phyloP scores from a whole-genome alignment of 2,797 vertebrate species.

The Setipinna tenuifilis region DNA sequence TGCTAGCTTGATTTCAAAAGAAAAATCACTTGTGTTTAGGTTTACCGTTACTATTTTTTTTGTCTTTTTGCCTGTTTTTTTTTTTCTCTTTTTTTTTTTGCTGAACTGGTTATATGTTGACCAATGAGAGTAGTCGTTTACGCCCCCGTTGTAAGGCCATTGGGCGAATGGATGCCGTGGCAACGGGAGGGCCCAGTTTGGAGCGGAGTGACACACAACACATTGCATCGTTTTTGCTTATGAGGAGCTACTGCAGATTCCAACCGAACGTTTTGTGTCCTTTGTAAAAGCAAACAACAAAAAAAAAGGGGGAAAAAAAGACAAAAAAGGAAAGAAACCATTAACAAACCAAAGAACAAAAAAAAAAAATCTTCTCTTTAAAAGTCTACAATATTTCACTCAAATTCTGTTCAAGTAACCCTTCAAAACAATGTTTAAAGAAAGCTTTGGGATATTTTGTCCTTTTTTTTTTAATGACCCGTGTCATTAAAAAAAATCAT shows the following conservation, averaged over 20 bases:
- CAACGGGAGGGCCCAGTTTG: constrained; percentile 45
- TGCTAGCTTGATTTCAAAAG: constrained; percentile 20
- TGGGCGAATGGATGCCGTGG: constrained; percentile 36
- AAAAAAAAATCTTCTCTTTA: constrained; percentile 44
- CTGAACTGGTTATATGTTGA: constrained; percentile 35
- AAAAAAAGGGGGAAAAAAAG: constrained; percentile 46
- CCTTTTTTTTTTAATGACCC: constrained; percentile 80
- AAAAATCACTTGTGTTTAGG: constrained; percentile 23
- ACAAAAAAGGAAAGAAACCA: constrained; percentile 28
- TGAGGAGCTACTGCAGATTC: constrained; percentile 70
- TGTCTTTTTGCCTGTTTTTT: not conserved
- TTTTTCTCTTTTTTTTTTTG: constrained; percentile 36
- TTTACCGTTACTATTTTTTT: not conserved
- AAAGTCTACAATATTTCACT: constrained; percentile 59
- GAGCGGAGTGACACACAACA: constrained; percentile 54
- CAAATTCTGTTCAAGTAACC: constrained; percentile 66
- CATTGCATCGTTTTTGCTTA: constrained; percentile 52
- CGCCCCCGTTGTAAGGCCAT: not conserved
- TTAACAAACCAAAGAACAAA: constrained; percentile 38
- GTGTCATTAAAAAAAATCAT: constrained; percentile 96
- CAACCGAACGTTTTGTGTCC: constrained; percentile 43
- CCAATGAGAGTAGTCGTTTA: constrained; percentile 28
- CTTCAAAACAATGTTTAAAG: constrained; percentile 79
- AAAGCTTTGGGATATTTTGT: constrained; percentile 87
- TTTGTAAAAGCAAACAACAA: constrained; percentile 45